Percentiles rank a stretch among this genome's conserved stretches.
Conservation (phyloP, 1,140 invertebrate genomes). For the Pseudomyrmex cubaensis region DNA sequence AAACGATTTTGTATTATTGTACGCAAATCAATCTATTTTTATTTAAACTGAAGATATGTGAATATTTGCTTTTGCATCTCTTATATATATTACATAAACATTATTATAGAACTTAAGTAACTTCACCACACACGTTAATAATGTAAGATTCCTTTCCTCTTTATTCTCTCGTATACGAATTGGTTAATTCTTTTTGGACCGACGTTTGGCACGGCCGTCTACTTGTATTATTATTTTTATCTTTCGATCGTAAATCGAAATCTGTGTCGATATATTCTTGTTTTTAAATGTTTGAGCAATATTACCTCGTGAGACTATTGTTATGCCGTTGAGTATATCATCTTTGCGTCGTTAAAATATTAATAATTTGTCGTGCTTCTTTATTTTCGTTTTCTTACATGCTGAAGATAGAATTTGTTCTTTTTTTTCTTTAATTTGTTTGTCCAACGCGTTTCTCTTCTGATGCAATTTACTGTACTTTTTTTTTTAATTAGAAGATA, state of each 20-base stretch:
- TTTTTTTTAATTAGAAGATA: conserved; percentile 36
- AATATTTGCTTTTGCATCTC: conserved; percentile 3
- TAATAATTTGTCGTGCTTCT: conserved; percentile 59
- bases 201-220: conserved; percentile 29
- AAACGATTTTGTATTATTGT: background rate
- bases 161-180: conserved; percentile 21
- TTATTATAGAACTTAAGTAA: background rate
- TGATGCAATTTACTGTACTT: conserved; percentile 40
- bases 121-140: background rate
- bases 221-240: conserved; percentile 35
- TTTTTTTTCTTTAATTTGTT: conserved; percentile 48
- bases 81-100: background rate
- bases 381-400: conserved; percentile 65
- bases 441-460: conserved; percentile 62
- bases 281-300: conserved; percentile 55
- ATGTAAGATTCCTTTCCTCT: conserved; percentile 1
- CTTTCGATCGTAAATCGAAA: conserved; percentile 33
- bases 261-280: conserved; percentile 52
- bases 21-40: background rate
- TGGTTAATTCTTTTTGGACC: conserved; percentile 38
- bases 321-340: conserved; percentile 45
- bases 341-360: conserved; percentile 49
- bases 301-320: conserved; percentile 42
- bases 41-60: background rate
- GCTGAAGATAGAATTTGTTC: conserved; percentile 49